Conservation (phyloP, 2,113 vertebrate species). For the Verasper variegatus region DNA sequence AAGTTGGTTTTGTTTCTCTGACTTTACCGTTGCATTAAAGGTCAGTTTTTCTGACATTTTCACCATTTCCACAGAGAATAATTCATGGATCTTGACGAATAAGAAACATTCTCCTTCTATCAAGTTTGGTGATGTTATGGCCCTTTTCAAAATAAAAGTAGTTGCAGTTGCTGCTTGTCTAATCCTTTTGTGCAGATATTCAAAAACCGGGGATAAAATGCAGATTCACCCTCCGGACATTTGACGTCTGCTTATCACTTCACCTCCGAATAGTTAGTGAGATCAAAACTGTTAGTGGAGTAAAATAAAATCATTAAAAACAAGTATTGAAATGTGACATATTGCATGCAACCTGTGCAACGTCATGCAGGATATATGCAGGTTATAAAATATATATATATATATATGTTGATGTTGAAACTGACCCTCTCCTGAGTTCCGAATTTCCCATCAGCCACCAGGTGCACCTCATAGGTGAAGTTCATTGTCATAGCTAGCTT, state of each 20-base stretch:
- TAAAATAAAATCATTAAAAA: not conserved
- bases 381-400: not conserved
- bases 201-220: not conserved
- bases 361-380: constrained; percentile 5
- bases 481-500: constrained; percentile 97
- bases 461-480: constrained; percentile 97
- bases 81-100: no score
- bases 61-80: no score
- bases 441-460: constrained; percentile 98
- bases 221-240: not conserved
- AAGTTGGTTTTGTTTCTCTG: not conserved
- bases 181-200: not conserved
- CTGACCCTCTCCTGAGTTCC: constrained; percentile 97
- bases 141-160: no score
- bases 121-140: no score
- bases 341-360: not conserved
- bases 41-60: no score
- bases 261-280: not conserved
- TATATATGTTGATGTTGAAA: constrained; percentile 26
- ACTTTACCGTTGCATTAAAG: no score
- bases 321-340: not conserved
- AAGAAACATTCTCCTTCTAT: no score
- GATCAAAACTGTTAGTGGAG: constrained; percentile 5
- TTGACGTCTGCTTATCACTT: not conserved
- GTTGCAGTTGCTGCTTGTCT: not conserved